Base-by-base conservation (phyloP, 2,797 vertebrate species). In the Molossus alvarezi region DNA sequence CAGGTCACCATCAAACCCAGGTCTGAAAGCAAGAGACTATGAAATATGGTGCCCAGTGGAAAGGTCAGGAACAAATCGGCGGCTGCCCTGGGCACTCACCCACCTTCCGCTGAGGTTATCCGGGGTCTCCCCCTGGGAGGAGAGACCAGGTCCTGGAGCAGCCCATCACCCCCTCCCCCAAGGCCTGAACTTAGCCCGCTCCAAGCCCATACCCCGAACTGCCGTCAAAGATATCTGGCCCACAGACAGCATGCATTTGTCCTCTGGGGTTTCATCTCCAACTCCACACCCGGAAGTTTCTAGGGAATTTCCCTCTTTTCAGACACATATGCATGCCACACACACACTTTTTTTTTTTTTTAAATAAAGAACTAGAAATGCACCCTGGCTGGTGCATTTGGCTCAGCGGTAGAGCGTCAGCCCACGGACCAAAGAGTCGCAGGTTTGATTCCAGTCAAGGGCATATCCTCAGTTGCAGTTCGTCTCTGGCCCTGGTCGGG, bases 201-300 rank as follows among this genome's bases (percentile, higher is more conserved):
- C 41, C n/a, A 86, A 76, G 64, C 18, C 33, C 29, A 12, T 89
- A 45, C n/a, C 77, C 85, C 37, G 64, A 75, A 18, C 73, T n/a
- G 20, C 88, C 76, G 75, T 87, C 88, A 91, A 86, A 89, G 65
- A 71, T 87, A 89, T 92, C 94, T 95, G 95, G 95, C 76, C 60
- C 77, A 60, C 95, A 97, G 95, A 95, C 90, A 58, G 27, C 53
- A 37, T 29, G 65, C 64, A 25, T 91, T 94, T 64, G 65, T 82
- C 95, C 60, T 64, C 53, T 73, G 90, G 48, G 67, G 84, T 76
- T 96, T 93, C 69, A 71, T 83, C 88, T 94, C 64, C 53, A 95
- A 48, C 25, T 73, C 65, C 45, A 82, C 21, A 29, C 73, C 45
- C 53, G 94, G 86, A 95, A 95, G 91, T 92, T 95, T 90, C 86